Evolutionary conservation across 2,797 vertebrate genomes (phyloP).

Genomic region (Eulemur coronatus): DNA sequence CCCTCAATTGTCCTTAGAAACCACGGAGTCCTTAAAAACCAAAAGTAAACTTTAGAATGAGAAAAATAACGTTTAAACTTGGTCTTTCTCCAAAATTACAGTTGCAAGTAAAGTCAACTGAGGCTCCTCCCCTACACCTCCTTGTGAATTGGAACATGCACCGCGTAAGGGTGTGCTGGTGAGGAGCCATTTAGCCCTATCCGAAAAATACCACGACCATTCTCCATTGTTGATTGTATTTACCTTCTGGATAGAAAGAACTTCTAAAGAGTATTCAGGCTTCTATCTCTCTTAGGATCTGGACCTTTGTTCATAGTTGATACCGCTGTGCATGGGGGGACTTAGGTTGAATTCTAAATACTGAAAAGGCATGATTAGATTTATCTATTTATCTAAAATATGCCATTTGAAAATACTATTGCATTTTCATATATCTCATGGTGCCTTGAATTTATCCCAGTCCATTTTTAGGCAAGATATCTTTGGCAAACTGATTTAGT

Average conservation of each 20-base stretch:
- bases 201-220: not conserved
- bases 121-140: not conserved
- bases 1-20: not conserved
- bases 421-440: not conserved
- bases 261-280: not conserved
- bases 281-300: not conserved
- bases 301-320: not conserved
- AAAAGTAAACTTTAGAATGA: not conserved
- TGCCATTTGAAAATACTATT: not conserved
- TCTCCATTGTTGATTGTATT: not conserved
- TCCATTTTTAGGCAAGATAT: not conserved
- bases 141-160: not conserved
- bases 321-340: not conserved
- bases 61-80: not conserved
- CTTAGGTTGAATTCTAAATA: not conserved
- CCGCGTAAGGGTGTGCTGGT: not conserved
- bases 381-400: slow-evolving; percentile 50
- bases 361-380: not conserved
- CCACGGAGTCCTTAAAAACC: not conserved
- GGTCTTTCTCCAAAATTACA: not conserved
- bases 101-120: not conserved
- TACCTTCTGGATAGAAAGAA: not conserved
- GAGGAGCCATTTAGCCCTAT: not conserved
- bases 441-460: not conserved
- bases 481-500: not conserved